A percentile compares a stretch with the other conserved stretches of the same genome.
Conservation (phyloP, 2,797 vertebrate genomes). For the Thripadectes ignobilis region DNA sequence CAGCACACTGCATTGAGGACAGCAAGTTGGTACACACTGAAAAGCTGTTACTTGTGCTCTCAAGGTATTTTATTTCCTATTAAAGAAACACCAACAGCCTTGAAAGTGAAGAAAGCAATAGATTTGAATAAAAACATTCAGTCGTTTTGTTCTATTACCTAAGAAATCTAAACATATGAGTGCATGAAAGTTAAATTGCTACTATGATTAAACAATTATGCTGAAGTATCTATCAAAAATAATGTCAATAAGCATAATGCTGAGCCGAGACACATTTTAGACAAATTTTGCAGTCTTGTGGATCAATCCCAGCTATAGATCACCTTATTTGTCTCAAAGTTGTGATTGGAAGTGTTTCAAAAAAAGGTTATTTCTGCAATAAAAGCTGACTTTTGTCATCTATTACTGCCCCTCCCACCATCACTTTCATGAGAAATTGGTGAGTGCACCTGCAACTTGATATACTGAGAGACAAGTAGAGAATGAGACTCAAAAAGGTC, state of each 20-base stretch:
- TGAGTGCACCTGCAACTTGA: not conserved
- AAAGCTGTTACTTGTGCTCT: not conserved
- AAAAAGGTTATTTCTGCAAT: not conserved
- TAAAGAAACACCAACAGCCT: not conserved
- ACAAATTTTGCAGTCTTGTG: not conserved
- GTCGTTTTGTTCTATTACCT: not conserved
- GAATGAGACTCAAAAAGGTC: not conserved
- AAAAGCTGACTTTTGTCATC: not conserved
- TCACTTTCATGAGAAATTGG: not conserved
- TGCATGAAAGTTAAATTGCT: not conserved
- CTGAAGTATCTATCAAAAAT: not conserved
- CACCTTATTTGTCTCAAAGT: not conserved
- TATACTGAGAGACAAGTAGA: not conserved
- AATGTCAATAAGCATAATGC: not conserved
- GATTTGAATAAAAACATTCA: not conserved
- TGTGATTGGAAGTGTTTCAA: not conserved
- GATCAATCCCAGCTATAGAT: not conserved
- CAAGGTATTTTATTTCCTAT: not conserved
- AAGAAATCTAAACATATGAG: not conserved
- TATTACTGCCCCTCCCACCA: not conserved
- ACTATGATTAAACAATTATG: not conserved
- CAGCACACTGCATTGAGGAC: not conserved
- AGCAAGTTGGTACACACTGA: not conserved
- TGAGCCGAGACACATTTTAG: not conserved
- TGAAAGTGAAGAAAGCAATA: not conserved